A percentile compares a stretch with the other conserved stretches of the same genome.
Evolutionary conservation across 1,140 invertebrate genomes (phyloP).

Genomic region (Drosophila suzukii): DNA sequence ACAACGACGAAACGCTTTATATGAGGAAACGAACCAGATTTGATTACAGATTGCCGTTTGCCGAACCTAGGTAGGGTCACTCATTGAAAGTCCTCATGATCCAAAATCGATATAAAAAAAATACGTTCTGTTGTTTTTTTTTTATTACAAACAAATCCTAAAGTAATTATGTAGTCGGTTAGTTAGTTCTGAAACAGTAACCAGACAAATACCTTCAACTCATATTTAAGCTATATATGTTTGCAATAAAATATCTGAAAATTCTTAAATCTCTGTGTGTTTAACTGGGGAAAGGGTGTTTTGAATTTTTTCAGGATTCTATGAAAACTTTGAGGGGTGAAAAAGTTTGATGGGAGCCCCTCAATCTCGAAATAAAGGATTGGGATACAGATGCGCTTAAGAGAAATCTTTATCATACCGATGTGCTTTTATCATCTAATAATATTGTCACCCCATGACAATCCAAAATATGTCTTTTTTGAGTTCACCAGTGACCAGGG

Average conservation of each 20-base stretch:
- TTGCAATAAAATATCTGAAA: conserved; percentile 80
- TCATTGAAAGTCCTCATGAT: conserved; percentile 26
- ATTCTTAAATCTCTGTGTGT: conserved; percentile 20
- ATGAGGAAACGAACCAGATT: conserved; percentile 42
- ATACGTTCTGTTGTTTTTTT: conserved; percentile 50
- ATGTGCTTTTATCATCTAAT: too few species aligned
- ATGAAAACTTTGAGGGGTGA: too few species aligned
- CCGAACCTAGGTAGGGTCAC: conserved; percentile 14
- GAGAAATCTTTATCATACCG: too few species aligned
- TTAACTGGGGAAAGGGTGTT: not conserved
- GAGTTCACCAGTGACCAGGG: too few species aligned
- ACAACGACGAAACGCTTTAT: conserved; percentile 62
- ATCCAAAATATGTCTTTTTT: too few species aligned
- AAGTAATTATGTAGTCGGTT: conserved; percentile 69
- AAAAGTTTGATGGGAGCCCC: too few species aligned
- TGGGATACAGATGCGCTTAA: too few species aligned
- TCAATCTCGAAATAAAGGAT: too few species aligned
- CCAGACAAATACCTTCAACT: conserved; percentile 77
- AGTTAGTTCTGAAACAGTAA: conserved; percentile 72
- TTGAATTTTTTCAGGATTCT: too few species aligned
- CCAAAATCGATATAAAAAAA: conserved; percentile 12
- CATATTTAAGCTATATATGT: conserved; percentile 80
- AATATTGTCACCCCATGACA: too few species aligned
- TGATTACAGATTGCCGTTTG: conserved; percentile 39
- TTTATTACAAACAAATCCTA: conserved; percentile 58